Evolutionary conservation across 2,113 vertebrate species (phyloP), one percentile per base, ranked within the genome.

Genomic region (Recurvirostra avosetta): DNA sequence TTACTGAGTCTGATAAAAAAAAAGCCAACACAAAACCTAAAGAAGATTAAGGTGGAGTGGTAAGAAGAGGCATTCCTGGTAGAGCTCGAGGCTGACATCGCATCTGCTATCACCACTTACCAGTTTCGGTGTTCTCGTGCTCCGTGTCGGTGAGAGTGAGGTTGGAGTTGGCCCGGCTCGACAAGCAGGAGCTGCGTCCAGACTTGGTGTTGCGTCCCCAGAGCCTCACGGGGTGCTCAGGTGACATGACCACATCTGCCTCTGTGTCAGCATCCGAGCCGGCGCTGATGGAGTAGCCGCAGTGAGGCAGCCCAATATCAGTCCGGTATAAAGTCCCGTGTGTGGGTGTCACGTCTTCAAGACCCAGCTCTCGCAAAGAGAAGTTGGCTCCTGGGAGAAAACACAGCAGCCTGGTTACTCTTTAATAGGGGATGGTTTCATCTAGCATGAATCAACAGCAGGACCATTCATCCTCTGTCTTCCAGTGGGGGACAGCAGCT

Each of bases 91-190:
- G 68, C 50, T 8, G 22, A 27, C 43, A 8, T 10, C 3, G 36
- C 58, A 30, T 29, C 61, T 1, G 5, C 25, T 13, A 11, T 30
- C 53, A 26, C 32, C 86, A 94, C 98, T 98, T 96, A 99, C 99
- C 99, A 0, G 99, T 99, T 96, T 99, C 99, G 0, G 99, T 99
- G 94, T 99, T 99, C 97, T 99, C 99, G 0, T 99, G 99, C 86
- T 99, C 99, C 0, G 99, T 99, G 97, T 99, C 99, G 0, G 99
- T 99, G 76, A 99, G 99, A 1, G 99, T 99, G 92, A 99, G 98
- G 94, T 99, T 99, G 92, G 99, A 99, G 97, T 99, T 99, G 94
- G 99, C 99, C 76, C 99, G 95, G 97, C 99, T 99, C 2, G 99
- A 99, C 93, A 99, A 98, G 96, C 99, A 99, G 47, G 99, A 99